phyloP scores from a whole-genome alignment of 2,113 vertebrate genomes.

The Turnix velox region DNA sequence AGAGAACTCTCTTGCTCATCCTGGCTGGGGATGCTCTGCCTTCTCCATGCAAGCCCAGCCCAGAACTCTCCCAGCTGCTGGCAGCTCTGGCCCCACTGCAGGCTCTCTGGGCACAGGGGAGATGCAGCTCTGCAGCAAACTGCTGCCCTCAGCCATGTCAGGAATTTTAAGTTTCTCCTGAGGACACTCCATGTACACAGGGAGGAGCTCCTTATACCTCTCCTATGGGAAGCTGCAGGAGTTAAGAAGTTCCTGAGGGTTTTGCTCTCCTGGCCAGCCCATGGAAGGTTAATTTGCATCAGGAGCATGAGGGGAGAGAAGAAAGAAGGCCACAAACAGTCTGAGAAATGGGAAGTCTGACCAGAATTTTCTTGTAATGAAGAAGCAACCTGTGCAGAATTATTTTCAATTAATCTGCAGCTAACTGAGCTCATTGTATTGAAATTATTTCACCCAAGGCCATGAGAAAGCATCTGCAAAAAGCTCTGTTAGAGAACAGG shows the following conservation, averaged over 20 bases:
- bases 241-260: background rate
- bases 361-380: background rate
- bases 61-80: background rate
- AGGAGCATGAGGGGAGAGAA: background rate
- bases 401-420: constrained; percentile 26
- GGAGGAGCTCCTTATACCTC: background rate
- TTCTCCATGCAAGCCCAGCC: accelerated
- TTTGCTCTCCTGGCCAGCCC: background rate
- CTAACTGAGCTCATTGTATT: background rate
- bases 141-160: background rate
- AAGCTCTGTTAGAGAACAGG: background rate
- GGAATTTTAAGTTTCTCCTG: background rate
- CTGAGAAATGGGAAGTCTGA: background rate
- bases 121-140: background rate
- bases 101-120: background rate
- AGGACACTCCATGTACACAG: background rate
- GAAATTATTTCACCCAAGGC: background rate
- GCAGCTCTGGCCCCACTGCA: background rate
- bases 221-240: background rate
- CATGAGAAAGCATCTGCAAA: background rate
- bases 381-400: background rate
- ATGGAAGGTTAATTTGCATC: background rate
- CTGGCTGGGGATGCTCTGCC: background rate
- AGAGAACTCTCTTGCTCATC: accelerated
- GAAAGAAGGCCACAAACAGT: background rate